These are phyloP conservation scores for Listronotus oregonensis DNA, from an alignment of 1,140 invertebrate genomes.

Conservation along the genomic window DNA sequence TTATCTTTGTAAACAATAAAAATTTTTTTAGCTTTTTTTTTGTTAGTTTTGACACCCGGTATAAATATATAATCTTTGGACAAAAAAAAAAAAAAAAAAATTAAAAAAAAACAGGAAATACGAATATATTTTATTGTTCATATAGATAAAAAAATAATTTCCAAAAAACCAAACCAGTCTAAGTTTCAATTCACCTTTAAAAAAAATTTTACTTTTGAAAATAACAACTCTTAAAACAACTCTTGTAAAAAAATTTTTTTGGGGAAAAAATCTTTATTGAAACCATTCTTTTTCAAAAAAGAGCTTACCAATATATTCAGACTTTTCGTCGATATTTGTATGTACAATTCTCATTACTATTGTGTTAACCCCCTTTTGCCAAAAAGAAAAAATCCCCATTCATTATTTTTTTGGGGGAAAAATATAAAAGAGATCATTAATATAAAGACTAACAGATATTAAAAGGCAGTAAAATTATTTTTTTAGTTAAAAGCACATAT, in stretches of 20 bases:
- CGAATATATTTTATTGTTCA: conserved; percentile 51
- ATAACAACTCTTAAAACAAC: conserved; percentile 44
- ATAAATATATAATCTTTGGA: too few relatives aligned
- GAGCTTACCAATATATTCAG: conserved; percentile 48
- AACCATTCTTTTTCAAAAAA: conserved; percentile 42
- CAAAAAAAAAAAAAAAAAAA: too few relatives aligned
- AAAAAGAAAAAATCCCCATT: conserved; percentile 33
- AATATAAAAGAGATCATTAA: conserved; percentile 37
- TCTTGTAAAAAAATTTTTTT: conserved; percentile 45
- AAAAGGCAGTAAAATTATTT: conserved; percentile 24
- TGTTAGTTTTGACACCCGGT: too few relatives aligned
- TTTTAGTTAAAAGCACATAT: conserved; percentile 17
- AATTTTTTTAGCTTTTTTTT: too few relatives aligned
- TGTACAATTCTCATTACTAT: conserved; percentile 33
- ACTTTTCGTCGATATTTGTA: conserved; percentile 45
- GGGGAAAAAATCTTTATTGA: conserved; percentile 31
- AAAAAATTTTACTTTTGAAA: conserved; percentile 53
- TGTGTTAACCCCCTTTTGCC: conserved; percentile 26
- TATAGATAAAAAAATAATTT: conserved; percentile 53
- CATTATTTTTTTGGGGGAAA: conserved; percentile 34
- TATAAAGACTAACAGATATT: conserved; percentile 30
- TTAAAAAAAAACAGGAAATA: conserved; percentile 32
- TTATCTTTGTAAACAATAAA: too few relatives aligned
- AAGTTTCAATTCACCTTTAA: conserved; percentile 47
- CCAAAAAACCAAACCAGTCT: conserved; percentile 52